Evolutionary conservation across 2,797 vertebrate genomes (phyloP), one percentile per base, ranked within the genome.

Genomic region (Alcedo quadribrachys): DNA sequence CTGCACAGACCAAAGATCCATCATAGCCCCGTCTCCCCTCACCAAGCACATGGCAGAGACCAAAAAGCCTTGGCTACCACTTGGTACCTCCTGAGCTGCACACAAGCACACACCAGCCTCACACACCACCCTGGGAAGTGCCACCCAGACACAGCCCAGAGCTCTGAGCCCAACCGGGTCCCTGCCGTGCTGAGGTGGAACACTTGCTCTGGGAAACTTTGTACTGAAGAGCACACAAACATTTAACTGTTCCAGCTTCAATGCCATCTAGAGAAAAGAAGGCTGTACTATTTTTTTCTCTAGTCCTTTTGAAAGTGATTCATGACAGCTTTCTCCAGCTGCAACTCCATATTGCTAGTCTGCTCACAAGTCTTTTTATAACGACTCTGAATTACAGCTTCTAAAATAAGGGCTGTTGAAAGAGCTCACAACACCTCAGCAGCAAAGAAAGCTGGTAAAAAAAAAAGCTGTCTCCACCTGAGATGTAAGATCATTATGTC

Each of bases 1-100:
- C 60, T 32, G 15, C 28, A n/a, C 0, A 73, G 13, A 37, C 5
- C 32, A 12, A 0, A 2, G 4, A n/a, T 9, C 50, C 62, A 21
- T 27, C 42, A 68, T 13, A 73, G 19, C n/a, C 33, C 13, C 4
- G 6, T 28, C 33, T 54, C 65, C 35, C 19, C 18, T 21, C 68
- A 27, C 61, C 20, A 16, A 81, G 63, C 32, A 7, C 1, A 8
- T 0, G 8, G 11, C 2, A 3, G 8, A 67, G 68, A 15, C 11
- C 3, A 42, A 30, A 0, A 33, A 76, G 17, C 58, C 32, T 21
- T 32, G 25, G 24, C 57, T 37, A 45, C 74, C 8, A 7, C 8
- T 9, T 71, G 22, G 2, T 2, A 24, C 15, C 33, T 48, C 50
- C 80, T 48, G 58, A 11, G 1, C 30, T 3, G 12, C 8, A 27